Conservation (phyloP, 2,797 vertebrate species). For the Yasuhikotakia modesta region DNA sequence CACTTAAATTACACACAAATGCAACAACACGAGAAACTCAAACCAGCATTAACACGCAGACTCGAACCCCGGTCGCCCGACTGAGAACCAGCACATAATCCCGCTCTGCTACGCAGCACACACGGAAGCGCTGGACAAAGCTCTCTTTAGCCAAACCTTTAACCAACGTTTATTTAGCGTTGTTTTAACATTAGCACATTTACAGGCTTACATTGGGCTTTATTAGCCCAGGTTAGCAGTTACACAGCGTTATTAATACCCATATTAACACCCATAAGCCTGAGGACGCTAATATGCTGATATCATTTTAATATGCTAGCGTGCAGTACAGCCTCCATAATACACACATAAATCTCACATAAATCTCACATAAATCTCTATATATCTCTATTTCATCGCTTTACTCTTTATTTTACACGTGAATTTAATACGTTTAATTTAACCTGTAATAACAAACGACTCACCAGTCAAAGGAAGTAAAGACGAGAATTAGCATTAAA, state of each 20-base stretch:
- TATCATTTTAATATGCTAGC: constrained; percentile 11
- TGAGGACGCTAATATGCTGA: constrained; percentile 6
- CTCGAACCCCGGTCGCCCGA: not conserved
- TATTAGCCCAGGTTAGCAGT: not conserved
- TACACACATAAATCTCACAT: not conserved
- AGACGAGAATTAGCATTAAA: constrained; percentile 7
- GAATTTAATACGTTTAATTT: not conserved
- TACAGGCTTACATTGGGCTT: not conserved
- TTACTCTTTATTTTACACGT: not conserved
- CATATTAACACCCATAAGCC: not conserved
- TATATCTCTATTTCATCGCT: not conserved
- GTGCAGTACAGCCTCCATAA: not conserved
- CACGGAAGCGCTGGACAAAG: fast-evolving
- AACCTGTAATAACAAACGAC: constrained; percentile 40
- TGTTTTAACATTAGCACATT: not conserved
- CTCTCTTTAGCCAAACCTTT: not conserved
- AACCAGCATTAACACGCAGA: fast-evolving
- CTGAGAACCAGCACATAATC: fast-evolving
- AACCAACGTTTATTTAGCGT: not conserved
- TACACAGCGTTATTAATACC: not conserved
- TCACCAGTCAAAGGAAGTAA: constrained; percentile 55
- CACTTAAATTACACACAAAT: too few relatives aligned
- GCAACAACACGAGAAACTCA: fast-evolving
- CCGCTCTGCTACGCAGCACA: constrained; percentile 16
- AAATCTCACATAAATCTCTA: not conserved